Base-by-base conservation (phyloP, 2,888 invertebrate species). In the Argyra leucocephala region DNA sequence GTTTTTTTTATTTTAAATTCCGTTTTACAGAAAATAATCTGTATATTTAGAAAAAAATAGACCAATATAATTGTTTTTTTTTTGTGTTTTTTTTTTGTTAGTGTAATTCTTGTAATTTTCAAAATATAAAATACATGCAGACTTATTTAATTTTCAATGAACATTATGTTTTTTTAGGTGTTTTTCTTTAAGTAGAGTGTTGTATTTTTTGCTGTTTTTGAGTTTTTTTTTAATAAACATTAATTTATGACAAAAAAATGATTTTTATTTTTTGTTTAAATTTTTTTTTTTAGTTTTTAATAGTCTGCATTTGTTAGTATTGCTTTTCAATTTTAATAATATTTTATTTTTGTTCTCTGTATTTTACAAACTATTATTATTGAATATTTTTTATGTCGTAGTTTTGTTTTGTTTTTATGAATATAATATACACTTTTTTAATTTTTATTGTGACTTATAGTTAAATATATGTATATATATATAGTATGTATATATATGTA, bases 121-220 rank as follows among this genome's bases (percentile, higher is more conserved):
- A 48, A 48, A 48, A n/a, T 48, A 48, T 48, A 48, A 48, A 48
- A 48, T 48, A 48, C 48, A 48, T 48, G 48, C 48, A 48, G 48
- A 48, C 48, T 48, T 48, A 18, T 48, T 48, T 48, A 18, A 48
- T 48, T 48, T 48, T 48, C 15, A 48, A 48, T 48, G 48, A 48
- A 48, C 48, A 48, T 37, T 37, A 37, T 15, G 10, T 9, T 48
- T 48, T 18, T 48, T 6, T 18, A 18, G 10, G 5, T 31, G 31
- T 31, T 31, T 31, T 31, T 7, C 10, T 31, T 7, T 31, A 31
- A 7, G 10, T 7, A 31, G 31, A 10, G 10, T 7, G 31, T 7
- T 31, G 31, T 31, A 31, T 31, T 10, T 31, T 31, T 31, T 31
- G 31, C 10, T 31, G 31, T 7, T 31, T 31, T 31, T 31, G 5